Evolutionary conservation across 2,113 vertebrate genomes (phyloP).

Genomic region (Falcunculus frontatus): DNA sequence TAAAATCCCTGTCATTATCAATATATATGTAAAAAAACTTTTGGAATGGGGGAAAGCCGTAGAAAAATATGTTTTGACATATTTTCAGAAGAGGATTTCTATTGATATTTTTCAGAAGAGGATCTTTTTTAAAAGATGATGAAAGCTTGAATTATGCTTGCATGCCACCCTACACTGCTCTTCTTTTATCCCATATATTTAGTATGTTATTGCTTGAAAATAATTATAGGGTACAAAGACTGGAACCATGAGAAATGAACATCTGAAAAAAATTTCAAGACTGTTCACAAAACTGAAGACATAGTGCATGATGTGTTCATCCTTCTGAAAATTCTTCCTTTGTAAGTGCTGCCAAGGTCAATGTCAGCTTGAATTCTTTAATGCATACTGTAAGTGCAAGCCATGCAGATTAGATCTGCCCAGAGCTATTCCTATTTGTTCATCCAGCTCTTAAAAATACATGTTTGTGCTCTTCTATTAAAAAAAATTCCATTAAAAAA

Average conservation of each 20-base stretch:
- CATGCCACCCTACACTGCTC: neutral
- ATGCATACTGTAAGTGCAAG: conserved; percentile 21
- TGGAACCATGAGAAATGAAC: neutral
- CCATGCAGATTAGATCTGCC: conserved; percentile 40
- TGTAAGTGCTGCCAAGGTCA: conserved; percentile 47
- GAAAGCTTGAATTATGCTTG: neutral
- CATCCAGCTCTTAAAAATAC: conserved; percentile 42
- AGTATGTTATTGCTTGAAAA: neutral
- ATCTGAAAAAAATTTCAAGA: neutral
- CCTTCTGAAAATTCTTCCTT: conserved; percentile 40
- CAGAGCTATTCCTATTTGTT: conserved; percentile 36
- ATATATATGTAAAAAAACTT: neutral
- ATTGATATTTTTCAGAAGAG: neutral
- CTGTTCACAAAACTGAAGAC: neutral
- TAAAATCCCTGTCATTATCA: neutral
- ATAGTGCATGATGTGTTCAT: neutral
- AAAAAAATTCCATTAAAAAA: conserved; percentile 23
- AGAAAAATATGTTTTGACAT: neutral
- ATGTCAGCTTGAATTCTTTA: conserved; percentile 38
- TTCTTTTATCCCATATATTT: neutral
- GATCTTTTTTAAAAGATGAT: neutral
- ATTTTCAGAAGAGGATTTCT: neutral
- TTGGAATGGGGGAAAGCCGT: neutral
- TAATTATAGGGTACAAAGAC: neutral
- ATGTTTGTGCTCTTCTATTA: conserved; percentile 2